Conservation (phyloP, 2,888 invertebrate species). For the Venusia cambrica region DNA sequence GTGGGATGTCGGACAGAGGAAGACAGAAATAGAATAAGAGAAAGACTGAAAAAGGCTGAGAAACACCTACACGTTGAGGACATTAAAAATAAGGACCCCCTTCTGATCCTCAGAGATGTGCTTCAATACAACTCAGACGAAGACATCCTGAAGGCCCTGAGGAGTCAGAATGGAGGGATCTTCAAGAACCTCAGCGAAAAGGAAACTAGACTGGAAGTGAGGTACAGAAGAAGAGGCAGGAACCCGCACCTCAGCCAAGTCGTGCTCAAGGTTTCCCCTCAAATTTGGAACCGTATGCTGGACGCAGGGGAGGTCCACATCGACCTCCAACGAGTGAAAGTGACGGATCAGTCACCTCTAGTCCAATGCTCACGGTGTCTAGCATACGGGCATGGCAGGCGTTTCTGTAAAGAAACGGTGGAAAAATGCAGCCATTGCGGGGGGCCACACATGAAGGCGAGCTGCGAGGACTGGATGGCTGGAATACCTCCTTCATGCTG, state of each 20-base stretch:
- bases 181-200: background rate
- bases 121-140: too few relatives aligned
- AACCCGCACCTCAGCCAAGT: background rate
- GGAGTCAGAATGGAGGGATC: conserved; percentile 2
- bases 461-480: conserved; percentile 2
- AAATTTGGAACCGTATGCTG: background rate
- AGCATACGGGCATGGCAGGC: conserved; percentile 1
- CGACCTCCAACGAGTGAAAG: conserved; percentile 4
- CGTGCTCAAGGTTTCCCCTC: background rate
- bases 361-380: too few relatives aligned
- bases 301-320: background rate
- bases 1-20: conserved; percentile 5
- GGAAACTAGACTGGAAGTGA: background rate
- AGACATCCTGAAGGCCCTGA: conserved; percentile 2
- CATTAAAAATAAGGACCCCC: background rate
- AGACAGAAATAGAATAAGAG: conserved; percentile 2
- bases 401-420: background rate
- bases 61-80: too few relatives aligned
- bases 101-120: background rate
- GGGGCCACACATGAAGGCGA: conserved; percentile 7
- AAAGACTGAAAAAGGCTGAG: background rate
- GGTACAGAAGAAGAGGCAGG: background rate
- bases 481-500: background rate
- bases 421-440: conserved; percentile 14
- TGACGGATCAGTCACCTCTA: conserved; percentile 1